Evolutionary conservation across 2,888 invertebrate species (phyloP).

Genomic region (Synanthedon vespiformis): DNA sequence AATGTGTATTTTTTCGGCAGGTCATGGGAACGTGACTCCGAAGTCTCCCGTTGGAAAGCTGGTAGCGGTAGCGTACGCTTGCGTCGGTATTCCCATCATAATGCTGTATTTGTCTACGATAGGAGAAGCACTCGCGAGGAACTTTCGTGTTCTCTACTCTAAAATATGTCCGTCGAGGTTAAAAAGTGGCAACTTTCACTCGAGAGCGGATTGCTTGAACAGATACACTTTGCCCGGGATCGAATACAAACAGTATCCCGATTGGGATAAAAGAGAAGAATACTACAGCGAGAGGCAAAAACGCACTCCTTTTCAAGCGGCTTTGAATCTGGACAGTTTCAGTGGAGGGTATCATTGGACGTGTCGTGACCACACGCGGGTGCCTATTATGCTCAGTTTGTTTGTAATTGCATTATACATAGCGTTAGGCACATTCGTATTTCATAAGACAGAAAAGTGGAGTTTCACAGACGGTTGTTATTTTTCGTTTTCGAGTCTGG

Average conservation of each 20-base stretch:
- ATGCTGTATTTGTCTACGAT: constrained; percentile 89
- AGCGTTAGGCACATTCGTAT: constrained; percentile 88
- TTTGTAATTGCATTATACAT: constrained; percentile 89
- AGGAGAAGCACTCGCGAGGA: constrained; percentile 85
- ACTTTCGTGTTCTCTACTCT: constrained; percentile 79
- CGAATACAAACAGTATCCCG: constrained; percentile 22
- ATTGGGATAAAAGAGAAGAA: constrained; percentile 26
- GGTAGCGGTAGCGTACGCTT: constrained; percentile 86
- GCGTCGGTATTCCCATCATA: constrained; percentile 89
- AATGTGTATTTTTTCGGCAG: constrained; percentile 53
- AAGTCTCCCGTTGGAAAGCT: constrained; percentile 83
- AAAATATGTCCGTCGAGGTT: constrained; percentile 50
- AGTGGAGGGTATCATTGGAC: constrained; percentile 49
- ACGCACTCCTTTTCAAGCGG: constrained; percentile 55
- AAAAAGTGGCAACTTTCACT: constrained; percentile 25
- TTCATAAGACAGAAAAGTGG: constrained; percentile 93
- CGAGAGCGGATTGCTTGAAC: constrained; percentile 30
- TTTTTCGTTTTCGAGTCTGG: constrained; percentile 82
- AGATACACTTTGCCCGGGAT: constrained; percentile 15
- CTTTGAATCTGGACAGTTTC: constrained; percentile 49
- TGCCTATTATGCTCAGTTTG: constrained; percentile 89
- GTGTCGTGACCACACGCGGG: constrained; percentile 75
- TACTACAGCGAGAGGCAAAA: constrained; percentile 20
- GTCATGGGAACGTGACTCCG: constrained; percentile 87
- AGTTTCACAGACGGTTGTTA: constrained; percentile 87